phyloP scores from a whole-genome alignment of 1,140 invertebrate genomes.

The Aphis gossypii region DNA sequence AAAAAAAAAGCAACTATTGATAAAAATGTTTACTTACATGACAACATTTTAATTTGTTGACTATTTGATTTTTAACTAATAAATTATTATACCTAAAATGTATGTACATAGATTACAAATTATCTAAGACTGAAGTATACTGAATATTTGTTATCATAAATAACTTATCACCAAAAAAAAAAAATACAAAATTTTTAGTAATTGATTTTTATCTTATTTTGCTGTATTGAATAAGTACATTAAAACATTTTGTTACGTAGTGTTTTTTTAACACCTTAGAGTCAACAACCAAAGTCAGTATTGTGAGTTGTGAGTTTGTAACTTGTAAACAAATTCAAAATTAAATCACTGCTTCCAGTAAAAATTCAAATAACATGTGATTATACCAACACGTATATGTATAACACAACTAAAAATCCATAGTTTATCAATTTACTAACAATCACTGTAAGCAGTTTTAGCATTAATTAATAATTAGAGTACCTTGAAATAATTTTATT shows the following conservation, averaged over 20 bases:
- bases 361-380: background rate
- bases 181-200: background rate
- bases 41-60: background rate
- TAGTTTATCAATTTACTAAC: background rate
- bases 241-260: background rate
- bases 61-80: background rate
- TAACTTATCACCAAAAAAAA: background rate
- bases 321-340: background rate
- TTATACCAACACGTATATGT: background rate
- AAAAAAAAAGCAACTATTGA: background rate
- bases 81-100: background rate
- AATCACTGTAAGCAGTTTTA: background rate
- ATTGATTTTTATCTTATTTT: background rate
- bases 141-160: background rate
- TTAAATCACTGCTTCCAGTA: background rate
- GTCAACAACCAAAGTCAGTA: background rate
- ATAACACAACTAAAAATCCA: background rate
- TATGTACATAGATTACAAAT: background rate
- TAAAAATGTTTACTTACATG: background rate
- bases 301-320: background rate
- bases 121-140: background rate
- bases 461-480: background rate
- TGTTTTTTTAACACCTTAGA: background rate
- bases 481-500: background rate
- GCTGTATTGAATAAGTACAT: background rate